Conservation (phyloP, 2,888 invertebrate genomes). For the Caenorhabditis sp. region DNA sequence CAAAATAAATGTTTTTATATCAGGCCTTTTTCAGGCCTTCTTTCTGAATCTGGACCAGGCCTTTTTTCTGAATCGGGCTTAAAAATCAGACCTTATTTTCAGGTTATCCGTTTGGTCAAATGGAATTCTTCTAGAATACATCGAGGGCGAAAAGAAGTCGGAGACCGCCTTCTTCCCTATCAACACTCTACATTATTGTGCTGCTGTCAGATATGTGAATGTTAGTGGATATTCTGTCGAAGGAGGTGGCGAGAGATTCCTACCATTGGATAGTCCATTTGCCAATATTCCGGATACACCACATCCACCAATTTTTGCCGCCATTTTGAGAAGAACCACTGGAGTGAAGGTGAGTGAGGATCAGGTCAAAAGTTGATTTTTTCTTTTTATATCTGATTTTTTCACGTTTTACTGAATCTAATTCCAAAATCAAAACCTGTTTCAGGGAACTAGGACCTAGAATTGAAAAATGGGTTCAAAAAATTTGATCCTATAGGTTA, state of each 20-base stretch:
- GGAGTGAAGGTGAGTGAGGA: conserved; percentile 89
- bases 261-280: conserved; percentile 94
- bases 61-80: background rate
- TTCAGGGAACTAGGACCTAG: too few species aligned
- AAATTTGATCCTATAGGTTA: too few species aligned
- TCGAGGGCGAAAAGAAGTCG: conserved; percentile 89
- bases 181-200: conserved; percentile 92
- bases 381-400: too few species aligned
- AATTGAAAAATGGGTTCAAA: too few species aligned
- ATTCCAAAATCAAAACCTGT: too few species aligned
- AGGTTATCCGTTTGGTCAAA: conserved; percentile 88
- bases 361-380: too few species aligned
- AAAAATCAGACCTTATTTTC: conserved; percentile 10
- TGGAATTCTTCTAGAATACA: conserved; percentile 89
- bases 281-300: conserved; percentile 88
- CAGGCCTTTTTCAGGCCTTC: too few species aligned
- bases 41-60: too few species aligned
- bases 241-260: conserved; percentile 77
- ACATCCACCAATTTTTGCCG: conserved; percentile 95
- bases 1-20: too few species aligned
- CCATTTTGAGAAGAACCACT: conserved; percentile 90
- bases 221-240: conserved; percentile 76
- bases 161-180: conserved; percentile 95
- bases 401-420: too few species aligned
- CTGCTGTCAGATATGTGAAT: conserved; percentile 85